These are phyloP conservation scores for Cremastinae sp. DNA, from an alignment of 2,888 invertebrate genomes.

Conservation along the genomic window DNA sequence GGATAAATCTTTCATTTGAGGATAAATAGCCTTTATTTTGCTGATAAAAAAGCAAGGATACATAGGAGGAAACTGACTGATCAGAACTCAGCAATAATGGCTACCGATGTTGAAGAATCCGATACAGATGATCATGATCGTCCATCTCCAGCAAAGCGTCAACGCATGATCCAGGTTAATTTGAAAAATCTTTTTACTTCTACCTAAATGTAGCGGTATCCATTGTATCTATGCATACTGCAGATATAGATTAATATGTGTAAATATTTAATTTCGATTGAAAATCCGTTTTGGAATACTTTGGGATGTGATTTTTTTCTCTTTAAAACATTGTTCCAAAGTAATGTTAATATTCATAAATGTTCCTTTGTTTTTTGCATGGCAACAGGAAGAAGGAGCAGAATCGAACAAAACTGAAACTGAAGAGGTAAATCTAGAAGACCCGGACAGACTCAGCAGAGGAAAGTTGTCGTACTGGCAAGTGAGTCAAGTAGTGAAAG, in stretches of 20 bases:
- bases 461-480: slow-evolving; percentile 83
- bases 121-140: slow-evolving; percentile 75
- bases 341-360: too few species aligned
- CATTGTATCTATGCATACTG: slow-evolving; percentile 4
- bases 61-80: background rate
- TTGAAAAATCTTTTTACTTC: background rate
- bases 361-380: slow-evolving; percentile 10
- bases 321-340: too few species aligned
- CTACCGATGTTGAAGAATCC: slow-evolving; percentile 77
- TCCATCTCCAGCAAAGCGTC: slow-evolving; percentile 75
- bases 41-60: background rate
- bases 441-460: slow-evolving; percentile 69
- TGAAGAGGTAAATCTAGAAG: slow-evolving; percentile 63
- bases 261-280: too few species aligned
- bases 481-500: slow-evolving; percentile 85
- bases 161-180: slow-evolving; percentile 63
- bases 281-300: too few species aligned
- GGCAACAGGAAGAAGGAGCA: slow-evolving; percentile 1
- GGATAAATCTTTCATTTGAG: too few species aligned
- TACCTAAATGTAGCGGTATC: too few species aligned
- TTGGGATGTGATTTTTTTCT: too few species aligned
- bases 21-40: background rate
- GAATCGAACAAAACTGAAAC: background rate
- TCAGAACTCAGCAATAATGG: slow-evolving; percentile 67
- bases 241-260: too few species aligned